Conservation (phyloP, 2,888 invertebrate genomes). For the Thereva nobilitata region DNA sequence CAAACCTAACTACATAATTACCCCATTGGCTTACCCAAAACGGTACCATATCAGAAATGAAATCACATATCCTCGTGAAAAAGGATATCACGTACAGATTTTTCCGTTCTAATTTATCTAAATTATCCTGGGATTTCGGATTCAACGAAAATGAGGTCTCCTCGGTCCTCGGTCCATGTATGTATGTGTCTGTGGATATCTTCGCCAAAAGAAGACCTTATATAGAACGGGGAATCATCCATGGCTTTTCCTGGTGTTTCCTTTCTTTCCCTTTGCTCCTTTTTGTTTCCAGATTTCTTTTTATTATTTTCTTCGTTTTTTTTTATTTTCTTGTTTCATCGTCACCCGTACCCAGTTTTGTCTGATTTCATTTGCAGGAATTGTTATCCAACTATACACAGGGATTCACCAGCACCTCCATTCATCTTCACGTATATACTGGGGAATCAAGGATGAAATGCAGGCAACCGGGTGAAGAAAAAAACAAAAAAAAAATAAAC, state of each 20-base stretch:
- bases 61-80: conserved; percentile 40
- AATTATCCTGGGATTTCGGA: conserved; percentile 42
- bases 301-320: conserved; percentile 15
- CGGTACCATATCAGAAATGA: conserved; percentile 33
- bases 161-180: background rate
- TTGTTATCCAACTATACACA: conserved; percentile 21
- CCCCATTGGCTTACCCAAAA: conserved; percentile 33
- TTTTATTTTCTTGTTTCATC: conserved; percentile 22
- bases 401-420: background rate
- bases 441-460: no score
- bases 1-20: conserved; percentile 18
- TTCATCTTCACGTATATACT: no score
- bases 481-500: no score
- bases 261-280: conserved; percentile 11
- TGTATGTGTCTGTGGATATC: no score
- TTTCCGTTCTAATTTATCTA: conserved; percentile 42
- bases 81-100: conserved; percentile 42
- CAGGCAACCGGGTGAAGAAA: no score
- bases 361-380: conserved; percentile 30
- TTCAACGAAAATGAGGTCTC: conserved; percentile 39
- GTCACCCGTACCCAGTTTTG: conserved; percentile 11
- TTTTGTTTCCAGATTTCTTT: conserved; percentile 16
- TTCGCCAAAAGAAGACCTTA: no score
- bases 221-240: background rate
- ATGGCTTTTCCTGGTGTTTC: conserved; percentile 6